Percentiles rank a stretch among this genome's conserved stretches.
These are phyloP conservation scores for Nipponacmea schrenckii DNA, from an alignment of 2,888 invertebrate genomes.

Conservation along the genomic window DNA sequence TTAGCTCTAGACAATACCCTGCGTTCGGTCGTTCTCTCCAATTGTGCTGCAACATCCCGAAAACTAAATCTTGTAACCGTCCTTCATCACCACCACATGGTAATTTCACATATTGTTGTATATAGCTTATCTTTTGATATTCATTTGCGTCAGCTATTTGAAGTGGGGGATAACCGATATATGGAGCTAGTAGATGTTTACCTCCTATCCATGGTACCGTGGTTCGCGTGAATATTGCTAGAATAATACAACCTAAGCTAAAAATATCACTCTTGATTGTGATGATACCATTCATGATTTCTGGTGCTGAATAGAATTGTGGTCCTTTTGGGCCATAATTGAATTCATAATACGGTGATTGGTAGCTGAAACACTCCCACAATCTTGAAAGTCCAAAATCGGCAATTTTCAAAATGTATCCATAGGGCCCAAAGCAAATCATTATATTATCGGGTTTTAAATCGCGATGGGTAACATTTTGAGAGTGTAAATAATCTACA, in stretches of 20 bases:
- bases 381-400: neutral
- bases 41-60: neutral
- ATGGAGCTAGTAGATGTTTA: neutral
- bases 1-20: too few relatives aligned
- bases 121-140: neutral
- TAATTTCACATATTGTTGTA: neutral
- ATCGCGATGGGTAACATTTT: neutral
- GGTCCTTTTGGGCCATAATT: neutral
- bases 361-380: neutral
- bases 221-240: neutral
- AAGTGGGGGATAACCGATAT: too few relatives aligned
- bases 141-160: neutral
- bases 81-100: neutral
- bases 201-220: neutral
- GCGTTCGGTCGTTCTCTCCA: neutral
- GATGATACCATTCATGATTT: neutral
- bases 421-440: neutral
- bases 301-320: neutral
- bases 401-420: neutral
- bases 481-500: neutral
- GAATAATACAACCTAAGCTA: neutral
- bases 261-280: neutral
- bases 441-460: neutral
- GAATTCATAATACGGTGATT: neutral
- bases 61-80: neutral